phyloP scores from a whole-genome alignment of 1,140 invertebrate genomes.

The Lordiphosa clarofinis region DNA sequence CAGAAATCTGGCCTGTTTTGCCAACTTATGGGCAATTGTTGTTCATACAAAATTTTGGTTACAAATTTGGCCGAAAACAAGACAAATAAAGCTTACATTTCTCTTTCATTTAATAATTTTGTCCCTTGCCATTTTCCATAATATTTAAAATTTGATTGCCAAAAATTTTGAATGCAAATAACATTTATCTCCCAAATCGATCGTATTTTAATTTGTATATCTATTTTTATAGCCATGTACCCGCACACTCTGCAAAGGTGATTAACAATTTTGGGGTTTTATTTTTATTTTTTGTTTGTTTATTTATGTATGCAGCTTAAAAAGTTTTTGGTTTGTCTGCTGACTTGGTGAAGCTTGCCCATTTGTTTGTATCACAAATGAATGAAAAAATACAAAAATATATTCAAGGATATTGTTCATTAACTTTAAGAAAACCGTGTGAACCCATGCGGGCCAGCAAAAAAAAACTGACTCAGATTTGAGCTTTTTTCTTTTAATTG shows the following conservation, averaged over 20 bases:
- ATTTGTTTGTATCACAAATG: conserved; percentile 63
- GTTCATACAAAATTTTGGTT: no score
- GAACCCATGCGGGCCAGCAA: conserved; percentile 47
- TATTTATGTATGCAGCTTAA: conserved; percentile 65
- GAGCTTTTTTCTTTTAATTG: conserved; percentile 3
- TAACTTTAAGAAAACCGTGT: conserved; percentile 44
- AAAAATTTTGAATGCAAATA: no score
- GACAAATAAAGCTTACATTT: no score
- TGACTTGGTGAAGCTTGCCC: conserved; percentile 4
- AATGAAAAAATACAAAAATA: conserved; percentile 20
- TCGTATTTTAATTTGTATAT: conserved; percentile 1
- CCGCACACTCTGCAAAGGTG: conserved; percentile 13
- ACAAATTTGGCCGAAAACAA: no score
- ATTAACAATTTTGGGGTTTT: conserved; percentile 28
- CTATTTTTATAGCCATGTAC: conserved; percentile 24
- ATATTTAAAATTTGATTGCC: no score
- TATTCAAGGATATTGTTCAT: conserved; percentile 68
- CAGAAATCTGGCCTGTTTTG: no score
- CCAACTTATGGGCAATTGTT: no score
- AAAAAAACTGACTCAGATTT: conserved; percentile 15
- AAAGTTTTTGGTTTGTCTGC: conserved; percentile 37
- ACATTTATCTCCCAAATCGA: no score
- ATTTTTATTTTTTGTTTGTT: conserved; percentile 48
- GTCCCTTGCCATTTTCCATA: no score
- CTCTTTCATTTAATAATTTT: no score